These are phyloP conservation scores for Willowsia nigromaculata DNA, from an alignment of 2,888 invertebrate genomes.

Conservation along the genomic window DNA sequence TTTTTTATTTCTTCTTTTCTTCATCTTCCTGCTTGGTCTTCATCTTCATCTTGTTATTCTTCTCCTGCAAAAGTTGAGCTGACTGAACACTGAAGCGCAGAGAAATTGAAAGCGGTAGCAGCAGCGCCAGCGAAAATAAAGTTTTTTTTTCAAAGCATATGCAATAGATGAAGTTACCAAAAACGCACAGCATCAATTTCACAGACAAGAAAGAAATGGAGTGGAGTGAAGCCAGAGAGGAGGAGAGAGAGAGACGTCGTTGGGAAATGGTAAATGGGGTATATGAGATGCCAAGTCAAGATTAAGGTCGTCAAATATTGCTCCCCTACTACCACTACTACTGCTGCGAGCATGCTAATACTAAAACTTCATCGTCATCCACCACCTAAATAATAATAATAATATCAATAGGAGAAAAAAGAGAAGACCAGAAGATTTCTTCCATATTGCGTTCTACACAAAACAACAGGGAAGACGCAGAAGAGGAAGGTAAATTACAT, in stretches of 20 bases:
- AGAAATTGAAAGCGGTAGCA: constrained; percentile 24
- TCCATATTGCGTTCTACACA: background rate
- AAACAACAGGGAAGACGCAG: background rate
- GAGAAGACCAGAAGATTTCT: too few species aligned
- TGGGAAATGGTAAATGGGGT: constrained; percentile 52
- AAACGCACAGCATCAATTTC: constrained; percentile 16
- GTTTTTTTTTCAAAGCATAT: background rate
- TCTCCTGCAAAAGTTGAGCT: constrained; percentile 23
- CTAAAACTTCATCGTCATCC: too few species aligned
- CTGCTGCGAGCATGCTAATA: background rate
- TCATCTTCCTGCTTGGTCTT: constrained; percentile 1
- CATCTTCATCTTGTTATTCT: background rate
- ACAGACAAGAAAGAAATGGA: background rate
- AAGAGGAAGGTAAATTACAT: constrained; percentile 48
- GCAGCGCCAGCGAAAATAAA: background rate
- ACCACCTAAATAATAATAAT: background rate
- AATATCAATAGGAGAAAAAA: constrained; percentile 12
- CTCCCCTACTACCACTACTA: constrained; percentile 18
- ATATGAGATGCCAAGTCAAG: constrained; percentile 68
- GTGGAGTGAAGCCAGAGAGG: constrained; percentile 3
- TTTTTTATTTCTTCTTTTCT: background rate
- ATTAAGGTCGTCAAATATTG: constrained; percentile 65
- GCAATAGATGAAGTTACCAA: constrained; percentile 19
- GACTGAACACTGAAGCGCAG: background rate
- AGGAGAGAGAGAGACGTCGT: constrained; percentile 26